Evolutionary conservation across 2,888 invertebrate genomes (phyloP), one percentile per base, ranked within the genome.

Genomic region (Erpobdella octoculata): DNA sequence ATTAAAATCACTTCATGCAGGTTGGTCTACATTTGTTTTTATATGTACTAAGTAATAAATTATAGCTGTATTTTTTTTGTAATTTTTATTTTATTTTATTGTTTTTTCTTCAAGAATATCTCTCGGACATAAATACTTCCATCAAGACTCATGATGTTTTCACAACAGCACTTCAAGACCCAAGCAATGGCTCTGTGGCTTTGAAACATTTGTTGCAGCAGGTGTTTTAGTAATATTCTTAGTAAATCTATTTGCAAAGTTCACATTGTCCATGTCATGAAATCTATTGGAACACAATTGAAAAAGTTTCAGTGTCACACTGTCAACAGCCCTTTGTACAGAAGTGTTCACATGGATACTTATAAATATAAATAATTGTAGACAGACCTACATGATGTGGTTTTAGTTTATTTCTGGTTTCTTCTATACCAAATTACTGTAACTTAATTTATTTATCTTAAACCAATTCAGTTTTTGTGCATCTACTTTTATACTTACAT

Each of bases 171-270:
- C 76, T 81, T 71, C 75, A 77, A n/a, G 80, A 81, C 62, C 76
- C 78, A 5, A 75, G 75, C 36, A 81, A 77, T 73, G 80, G 79
- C 25, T 78, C 75, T 53, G 77, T 78, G 59, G 81, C 82, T 12
- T 76, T 86, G 68, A 89, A 90, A 74, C 93, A 93, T 81, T 84
- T 92, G 76, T 82, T 88, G 28, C 93, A 93, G 83, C 89, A 89
- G 79, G 82, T 80, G 48, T 41, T n/a, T n/a, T n/a, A n/a, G n/a
- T n/a, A n/a, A n/a, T n/a, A 33, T 64, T 21, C 31, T 69, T 62
- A 37, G 12, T 33, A 25, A 8, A 12, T 15, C 46, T 41, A 12
- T 41, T 15, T 15, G n/a, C n/a, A 41, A 41, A 15, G 12, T 15
- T 41, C 12, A 41, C 46, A 15, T 41, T 41, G n/a, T 15, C n/a